Percentiles rank a stretch among this genome's conserved stretches.
Evolutionary conservation across 2,888 invertebrate genomes (phyloP).

Genomic region (Flexamia atlantica): DNA sequence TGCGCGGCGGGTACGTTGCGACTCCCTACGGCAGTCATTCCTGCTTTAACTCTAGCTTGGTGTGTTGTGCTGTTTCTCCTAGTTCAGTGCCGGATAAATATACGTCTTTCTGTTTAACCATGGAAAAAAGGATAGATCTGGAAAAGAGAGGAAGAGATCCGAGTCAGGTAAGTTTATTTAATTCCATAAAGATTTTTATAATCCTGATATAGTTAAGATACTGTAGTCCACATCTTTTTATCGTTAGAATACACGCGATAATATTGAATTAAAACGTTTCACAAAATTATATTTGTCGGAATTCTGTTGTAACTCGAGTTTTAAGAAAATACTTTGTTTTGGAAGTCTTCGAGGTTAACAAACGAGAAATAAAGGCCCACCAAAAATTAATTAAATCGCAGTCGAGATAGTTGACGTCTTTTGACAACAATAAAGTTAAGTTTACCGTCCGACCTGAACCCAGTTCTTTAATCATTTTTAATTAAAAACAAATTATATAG

Average conservation of each 20-base stretch:
- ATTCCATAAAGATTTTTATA: slow-evolving; percentile 66
- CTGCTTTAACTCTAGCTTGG: slow-evolving; percentile 57
- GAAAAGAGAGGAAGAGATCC: slow-evolving; percentile 95
- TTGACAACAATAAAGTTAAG: background rate
- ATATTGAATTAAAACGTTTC: slow-evolving; percentile 33
- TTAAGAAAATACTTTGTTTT: background rate
- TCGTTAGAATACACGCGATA: slow-evolving; percentile 4
- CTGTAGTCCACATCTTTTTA: slow-evolving; percentile 52
- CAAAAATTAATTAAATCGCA: background rate
- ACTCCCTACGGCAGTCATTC: slow-evolving; percentile 61
- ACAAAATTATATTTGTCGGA: background rate
- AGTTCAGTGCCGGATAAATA: slow-evolving; percentile 9
- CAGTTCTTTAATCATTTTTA: too few species aligned
- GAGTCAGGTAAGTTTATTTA: slow-evolving; percentile 85
- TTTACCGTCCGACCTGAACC: background rate
- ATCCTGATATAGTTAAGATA: slow-evolving; percentile 54
- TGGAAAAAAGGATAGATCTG: slow-evolving; percentile 97
- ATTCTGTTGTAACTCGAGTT: background rate
- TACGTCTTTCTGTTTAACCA: slow-evolving; percentile 72
- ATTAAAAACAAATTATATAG: too few species aligned
- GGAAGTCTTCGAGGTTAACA: background rate
- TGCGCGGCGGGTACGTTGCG: slow-evolving; percentile 61
- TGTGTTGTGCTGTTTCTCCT: slow-evolving; percentile 48
- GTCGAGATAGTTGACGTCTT: background rate
- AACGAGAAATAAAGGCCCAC: background rate